Conservation (phyloP, 1,140 invertebrate genomes). For the Lerema accius region DNA sequence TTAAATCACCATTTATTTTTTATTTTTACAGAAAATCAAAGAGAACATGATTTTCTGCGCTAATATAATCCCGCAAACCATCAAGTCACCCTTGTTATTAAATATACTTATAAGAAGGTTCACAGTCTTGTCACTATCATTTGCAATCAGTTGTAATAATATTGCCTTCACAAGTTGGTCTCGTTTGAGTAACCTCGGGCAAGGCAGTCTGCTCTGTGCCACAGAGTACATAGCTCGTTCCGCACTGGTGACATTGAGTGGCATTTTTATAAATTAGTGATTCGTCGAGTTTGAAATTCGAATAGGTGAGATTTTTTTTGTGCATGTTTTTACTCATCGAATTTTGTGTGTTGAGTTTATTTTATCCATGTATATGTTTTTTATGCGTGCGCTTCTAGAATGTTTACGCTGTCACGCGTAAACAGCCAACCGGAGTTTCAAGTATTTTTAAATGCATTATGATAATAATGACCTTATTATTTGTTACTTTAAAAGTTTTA, state of each 20-base stretch:
- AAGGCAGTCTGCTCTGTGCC: slow-evolving; percentile 42
- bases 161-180: slow-evolving; percentile 20
- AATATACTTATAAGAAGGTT: slow-evolving; percentile 11
- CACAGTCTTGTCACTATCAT: slow-evolving; percentile 23
- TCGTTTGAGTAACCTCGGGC: slow-evolving; percentile 26
- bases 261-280: slow-evolving; percentile 28
- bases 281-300: slow-evolving; percentile 17
- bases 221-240: slow-evolving; percentile 1
- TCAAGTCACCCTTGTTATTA: neutral
- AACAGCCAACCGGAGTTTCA: neutral
- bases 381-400: neutral
- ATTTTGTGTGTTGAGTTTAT: neutral
- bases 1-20: too few species aligned
- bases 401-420: neutral
- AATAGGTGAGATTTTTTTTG: slow-evolving; percentile 16
- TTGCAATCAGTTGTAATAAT: slow-evolving; percentile 21
- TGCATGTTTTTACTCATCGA: too few species aligned
- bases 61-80: neutral
- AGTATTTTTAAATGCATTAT: neutral
- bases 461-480: too few species aligned
- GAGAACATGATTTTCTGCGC: too few species aligned
- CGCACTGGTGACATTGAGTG: slow-evolving; percentile 38
- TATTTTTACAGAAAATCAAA: too few species aligned
- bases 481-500: too few species aligned
- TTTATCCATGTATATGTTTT: too few species aligned